Conservation (phyloP, 1,140 invertebrate species). For the Cydia pomonella region DNA sequence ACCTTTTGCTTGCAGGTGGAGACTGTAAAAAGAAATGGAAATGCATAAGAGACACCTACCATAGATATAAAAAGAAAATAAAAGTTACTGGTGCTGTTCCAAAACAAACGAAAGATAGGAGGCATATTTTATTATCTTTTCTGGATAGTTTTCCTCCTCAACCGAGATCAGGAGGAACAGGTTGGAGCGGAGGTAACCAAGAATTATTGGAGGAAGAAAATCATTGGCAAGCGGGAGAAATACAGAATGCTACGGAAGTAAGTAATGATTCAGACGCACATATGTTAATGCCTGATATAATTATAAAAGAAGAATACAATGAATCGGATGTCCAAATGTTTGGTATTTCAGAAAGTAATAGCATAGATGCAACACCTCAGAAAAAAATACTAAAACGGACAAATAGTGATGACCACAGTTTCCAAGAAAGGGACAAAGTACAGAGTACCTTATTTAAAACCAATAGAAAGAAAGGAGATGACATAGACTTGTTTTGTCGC, state of each 20-base stretch:
- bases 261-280: too few relatives aligned
- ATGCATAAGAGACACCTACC: not conserved
- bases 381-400: not conserved
- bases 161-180: too few relatives aligned
- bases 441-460: not conserved
- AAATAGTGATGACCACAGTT: not conserved
- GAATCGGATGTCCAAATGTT: too few relatives aligned
- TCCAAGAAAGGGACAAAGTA: not conserved
- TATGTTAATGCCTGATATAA: too few relatives aligned
- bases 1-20: not conserved
- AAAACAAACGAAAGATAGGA: not conserved
- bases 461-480: not conserved
- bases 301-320: too few relatives aligned
- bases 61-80: constrained; percentile 6
- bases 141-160: not conserved
- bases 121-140: not conserved
- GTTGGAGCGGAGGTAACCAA: too few relatives aligned
- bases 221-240: too few relatives aligned
- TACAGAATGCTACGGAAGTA: too few relatives aligned
- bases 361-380: not conserved
- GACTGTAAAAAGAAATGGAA: constrained; percentile 24
- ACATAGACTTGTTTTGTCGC: not conserved
- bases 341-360: too few relatives aligned
- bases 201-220: too few relatives aligned
- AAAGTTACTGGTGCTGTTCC: not conserved